These are phyloP conservation scores for Myripristis jacobus DNA, from an alignment of 2,797 vertebrate genomes.

Conservation along the genomic window DNA sequence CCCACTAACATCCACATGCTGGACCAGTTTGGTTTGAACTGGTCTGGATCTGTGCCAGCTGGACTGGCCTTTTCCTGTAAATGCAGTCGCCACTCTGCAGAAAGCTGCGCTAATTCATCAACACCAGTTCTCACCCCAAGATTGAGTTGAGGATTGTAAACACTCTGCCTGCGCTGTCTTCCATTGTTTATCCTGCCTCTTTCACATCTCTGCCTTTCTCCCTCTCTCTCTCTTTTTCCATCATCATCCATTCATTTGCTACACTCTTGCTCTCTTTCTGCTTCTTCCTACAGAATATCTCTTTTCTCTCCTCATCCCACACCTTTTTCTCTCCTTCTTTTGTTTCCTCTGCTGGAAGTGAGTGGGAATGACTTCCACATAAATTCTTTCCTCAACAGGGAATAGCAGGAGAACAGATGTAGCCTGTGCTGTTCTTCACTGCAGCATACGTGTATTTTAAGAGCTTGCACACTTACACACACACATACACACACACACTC, in stretches of 20 bases:
- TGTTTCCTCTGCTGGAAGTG: slow-evolving; percentile 38
- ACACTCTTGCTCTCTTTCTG: slow-evolving; percentile 1
- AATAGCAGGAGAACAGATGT: slow-evolving; percentile 56
- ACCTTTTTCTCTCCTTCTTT: slow-evolving; percentile 4
- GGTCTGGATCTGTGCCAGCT: slow-evolving; percentile 45
- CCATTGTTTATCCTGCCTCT: slow-evolving; percentile 25
- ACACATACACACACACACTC: slow-evolving; percentile 14
- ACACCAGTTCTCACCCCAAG: slow-evolving; percentile 41
- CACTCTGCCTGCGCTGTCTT: slow-evolving; percentile 3
- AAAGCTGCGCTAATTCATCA: slow-evolving; percentile 37
- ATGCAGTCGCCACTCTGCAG: slow-evolving; percentile 47
- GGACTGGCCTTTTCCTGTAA: slow-evolving; percentile 48
- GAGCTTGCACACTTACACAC: no score
- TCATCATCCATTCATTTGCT: slow-evolving; percentile 26
- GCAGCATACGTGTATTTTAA: slow-evolving; percentile 25
- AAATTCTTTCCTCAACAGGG: slow-evolving; percentile 64
- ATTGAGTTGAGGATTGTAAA: not conserved
- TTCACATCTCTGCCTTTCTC: not conserved
- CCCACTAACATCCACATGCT: slow-evolving; percentile 33
- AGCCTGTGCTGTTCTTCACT: slow-evolving; percentile 32
- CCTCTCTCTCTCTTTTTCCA: slow-evolving; percentile 23
- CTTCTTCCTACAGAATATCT: slow-evolving; percentile 15
- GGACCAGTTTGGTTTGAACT: slow-evolving; percentile 51
- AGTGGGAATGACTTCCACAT: slow-evolving; percentile 40
- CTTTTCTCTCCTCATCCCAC: not conserved